Evolutionary conservation across 1,140 invertebrate species (phyloP).

Genomic region (Platyscapa corneri): DNA sequence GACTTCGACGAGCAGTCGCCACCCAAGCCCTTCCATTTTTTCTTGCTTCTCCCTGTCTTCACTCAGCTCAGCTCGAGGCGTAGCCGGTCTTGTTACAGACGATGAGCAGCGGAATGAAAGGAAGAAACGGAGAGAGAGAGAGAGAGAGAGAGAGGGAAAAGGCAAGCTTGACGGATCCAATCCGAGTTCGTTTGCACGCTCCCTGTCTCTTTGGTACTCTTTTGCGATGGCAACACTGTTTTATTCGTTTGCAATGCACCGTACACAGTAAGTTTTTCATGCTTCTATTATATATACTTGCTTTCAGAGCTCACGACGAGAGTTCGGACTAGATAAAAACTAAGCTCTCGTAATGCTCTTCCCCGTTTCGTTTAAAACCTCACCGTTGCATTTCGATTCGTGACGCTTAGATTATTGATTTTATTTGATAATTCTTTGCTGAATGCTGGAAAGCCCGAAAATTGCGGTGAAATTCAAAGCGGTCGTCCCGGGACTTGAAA

Average conservation of each 20-base stretch:
- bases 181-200: constrained; percentile 35
- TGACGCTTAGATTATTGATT: no score
- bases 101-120: constrained; percentile 15
- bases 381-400: background rate
- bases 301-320: background rate
- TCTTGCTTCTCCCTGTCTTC: constrained; percentile 18
- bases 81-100: constrained; percentile 20
- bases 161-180: constrained; percentile 40
- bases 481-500: background rate
- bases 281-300: background rate
- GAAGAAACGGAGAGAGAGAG: background rate
- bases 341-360: background rate
- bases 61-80: constrained; percentile 2
- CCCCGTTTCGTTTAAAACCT: background rate
- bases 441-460: no score
- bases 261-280: constrained; percentile 9
- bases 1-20: background rate
- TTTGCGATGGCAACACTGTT: constrained; percentile 48
- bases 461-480: background rate
- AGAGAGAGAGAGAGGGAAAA: background rate
- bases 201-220: constrained; percentile 21
- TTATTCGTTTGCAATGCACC: constrained; percentile 27
- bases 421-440: background rate
- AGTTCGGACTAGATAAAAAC: background rate
- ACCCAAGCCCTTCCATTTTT: constrained; percentile 35